A percentile compares a stretch with the other conserved stretches of the same genome.
Conservation (phyloP, 2,113 vertebrate genomes). For the Microcebus griseorufus region DNA sequence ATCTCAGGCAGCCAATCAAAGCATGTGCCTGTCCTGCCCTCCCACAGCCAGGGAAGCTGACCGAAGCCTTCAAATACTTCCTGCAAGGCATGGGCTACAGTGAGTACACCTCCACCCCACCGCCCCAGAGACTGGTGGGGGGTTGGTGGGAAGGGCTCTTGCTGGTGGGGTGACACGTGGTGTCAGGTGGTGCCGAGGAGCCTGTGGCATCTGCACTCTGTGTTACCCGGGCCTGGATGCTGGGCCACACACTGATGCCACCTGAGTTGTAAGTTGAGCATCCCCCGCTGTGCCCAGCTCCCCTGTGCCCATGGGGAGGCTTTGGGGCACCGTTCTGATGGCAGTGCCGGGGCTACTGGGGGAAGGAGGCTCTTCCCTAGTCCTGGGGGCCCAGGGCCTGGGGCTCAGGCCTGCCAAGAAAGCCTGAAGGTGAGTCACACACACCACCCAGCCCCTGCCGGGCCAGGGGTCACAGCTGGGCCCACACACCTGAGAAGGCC, state of each 20-base stretch:
- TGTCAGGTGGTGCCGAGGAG: neutral
- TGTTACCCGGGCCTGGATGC: neutral
- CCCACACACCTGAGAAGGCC: neutral
- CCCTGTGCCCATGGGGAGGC: neutral
- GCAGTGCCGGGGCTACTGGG: neutral
- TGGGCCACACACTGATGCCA: no score
- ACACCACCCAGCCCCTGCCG: neutral
- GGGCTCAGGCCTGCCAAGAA: neutral
- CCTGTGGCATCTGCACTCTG: neutral
- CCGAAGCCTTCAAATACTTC: conserved; percentile 99
- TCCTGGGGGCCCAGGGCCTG: neutral
- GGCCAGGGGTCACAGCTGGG: neutral
- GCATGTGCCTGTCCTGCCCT: conserved; percentile 23
- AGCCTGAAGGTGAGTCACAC: neutral
- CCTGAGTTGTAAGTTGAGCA: accelerated
- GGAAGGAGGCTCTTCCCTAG: neutral
- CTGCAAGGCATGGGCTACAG: conserved; percentile 99
- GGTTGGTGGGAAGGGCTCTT: neutral
- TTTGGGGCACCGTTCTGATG: neutral
- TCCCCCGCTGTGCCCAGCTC: neutral
- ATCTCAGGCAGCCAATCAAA: neutral
- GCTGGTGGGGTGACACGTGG: neutral
- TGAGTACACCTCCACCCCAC: conserved; percentile 85
- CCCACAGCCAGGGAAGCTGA: conserved; percentile 95
- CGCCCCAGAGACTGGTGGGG: neutral